Evolutionary conservation across 2,797 vertebrate species (phyloP).

Genomic region (Rhadinocentrus ornatus): DNA sequence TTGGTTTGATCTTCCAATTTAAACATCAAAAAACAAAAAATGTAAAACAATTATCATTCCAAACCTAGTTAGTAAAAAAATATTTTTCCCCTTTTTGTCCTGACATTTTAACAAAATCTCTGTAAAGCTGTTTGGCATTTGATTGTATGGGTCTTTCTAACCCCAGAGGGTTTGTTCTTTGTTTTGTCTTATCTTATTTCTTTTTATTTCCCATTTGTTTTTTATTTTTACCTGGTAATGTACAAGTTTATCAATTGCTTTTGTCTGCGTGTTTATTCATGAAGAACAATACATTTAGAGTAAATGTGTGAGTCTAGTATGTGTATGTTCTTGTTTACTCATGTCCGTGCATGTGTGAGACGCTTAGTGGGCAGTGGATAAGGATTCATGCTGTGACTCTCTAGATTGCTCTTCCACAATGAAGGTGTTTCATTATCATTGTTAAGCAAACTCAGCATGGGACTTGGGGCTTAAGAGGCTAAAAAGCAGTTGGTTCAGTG

Average conservation of each 20-base stretch:
- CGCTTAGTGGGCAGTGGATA: slow-evolving; percentile 26
- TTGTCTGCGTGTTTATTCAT: not conserved
- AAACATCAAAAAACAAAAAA: no score
- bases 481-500: not conserved
- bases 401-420: slow-evolving; percentile 33
- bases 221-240: not conserved
- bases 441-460: slow-evolving; percentile 58
- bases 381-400: slow-evolving; percentile 57
- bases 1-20: not conserved
- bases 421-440: slow-evolving; percentile 78
- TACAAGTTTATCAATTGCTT: not conserved
- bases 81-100: not conserved
- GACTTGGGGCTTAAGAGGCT: slow-evolving; percentile 23
- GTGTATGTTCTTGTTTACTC: not conserved
- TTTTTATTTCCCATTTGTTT: not conserved
- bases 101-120: not conserved
- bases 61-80: no score
- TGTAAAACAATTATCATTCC: no score
- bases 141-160: not conserved
- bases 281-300: slow-evolving; percentile 6
- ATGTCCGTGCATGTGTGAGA: slow-evolving; percentile 23
- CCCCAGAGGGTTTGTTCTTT: not conserved
- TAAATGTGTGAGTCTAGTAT: not conserved
- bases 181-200: not conserved
- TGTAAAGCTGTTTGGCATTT: not conserved